Conservation (phyloP, 2,888 invertebrate genomes). For the Barypeithes pellucidus region DNA sequence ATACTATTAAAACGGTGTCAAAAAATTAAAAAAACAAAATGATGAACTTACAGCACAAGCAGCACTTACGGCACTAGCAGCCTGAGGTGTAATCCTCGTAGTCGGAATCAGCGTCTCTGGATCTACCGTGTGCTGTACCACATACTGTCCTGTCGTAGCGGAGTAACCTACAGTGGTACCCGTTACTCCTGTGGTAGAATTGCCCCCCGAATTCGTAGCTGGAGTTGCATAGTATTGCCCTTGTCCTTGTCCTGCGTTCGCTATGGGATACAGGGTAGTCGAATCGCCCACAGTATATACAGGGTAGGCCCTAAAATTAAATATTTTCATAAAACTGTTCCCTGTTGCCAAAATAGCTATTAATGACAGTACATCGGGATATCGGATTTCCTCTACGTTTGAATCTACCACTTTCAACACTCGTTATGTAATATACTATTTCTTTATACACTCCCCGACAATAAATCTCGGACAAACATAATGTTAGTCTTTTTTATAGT, state of each 20-base stretch:
- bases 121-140: constrained; percentile 81
- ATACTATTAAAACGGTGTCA: too few relatives aligned
- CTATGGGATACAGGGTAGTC: constrained; percentile 73
- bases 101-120: constrained; percentile 76
- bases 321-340: background rate
- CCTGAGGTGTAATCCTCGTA: constrained; percentile 78
- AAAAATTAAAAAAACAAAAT: background rate
- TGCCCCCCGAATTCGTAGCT: constrained; percentile 74
- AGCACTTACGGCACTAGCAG: constrained; percentile 78
- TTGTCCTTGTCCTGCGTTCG: constrained; percentile 70
- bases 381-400: too few relatives aligned
- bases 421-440: too few relatives aligned
- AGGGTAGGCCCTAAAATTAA: constrained; percentile 78
- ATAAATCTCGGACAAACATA: too few relatives aligned
- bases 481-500: too few relatives aligned
- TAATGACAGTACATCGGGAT: too few relatives aligned
- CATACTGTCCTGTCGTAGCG: constrained; percentile 75
- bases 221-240: constrained; percentile 83
- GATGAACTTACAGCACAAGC: background rate
- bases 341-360: too few relatives aligned
- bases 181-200: constrained; percentile 74
- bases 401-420: too few relatives aligned
- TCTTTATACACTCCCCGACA: too few relatives aligned
- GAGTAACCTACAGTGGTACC: constrained; percentile 67
- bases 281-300: constrained; percentile 81